These are phyloP conservation scores for Glossophaga mutica DNA, from an alignment of 2,797 vertebrate species.

Conservation along the genomic window DNA sequence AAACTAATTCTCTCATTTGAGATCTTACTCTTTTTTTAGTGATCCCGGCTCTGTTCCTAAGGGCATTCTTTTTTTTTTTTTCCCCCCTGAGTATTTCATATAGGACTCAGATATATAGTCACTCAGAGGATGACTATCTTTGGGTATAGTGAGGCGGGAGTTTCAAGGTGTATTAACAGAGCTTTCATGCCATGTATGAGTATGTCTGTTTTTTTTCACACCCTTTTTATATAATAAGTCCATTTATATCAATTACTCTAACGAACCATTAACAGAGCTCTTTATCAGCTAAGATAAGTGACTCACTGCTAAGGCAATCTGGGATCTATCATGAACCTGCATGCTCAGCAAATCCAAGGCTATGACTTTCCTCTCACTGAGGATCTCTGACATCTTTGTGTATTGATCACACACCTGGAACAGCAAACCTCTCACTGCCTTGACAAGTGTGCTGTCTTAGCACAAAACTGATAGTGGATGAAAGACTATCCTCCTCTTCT, in stretches of 20 bases:
- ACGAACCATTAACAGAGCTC: background rate
- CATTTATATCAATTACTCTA: background rate
- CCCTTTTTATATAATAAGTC: background rate
- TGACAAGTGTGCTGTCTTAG: constrained; percentile 51
- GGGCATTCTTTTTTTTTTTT: background rate
- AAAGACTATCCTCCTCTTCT: background rate
- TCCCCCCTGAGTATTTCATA: background rate
- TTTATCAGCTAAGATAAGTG: background rate
- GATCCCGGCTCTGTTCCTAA: background rate
- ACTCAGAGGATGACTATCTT: background rate
- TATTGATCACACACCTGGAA: constrained; percentile 17
- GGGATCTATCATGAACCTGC: background rate
- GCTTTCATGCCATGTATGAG: background rate
- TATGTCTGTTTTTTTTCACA: background rate
- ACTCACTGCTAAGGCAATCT: background rate
- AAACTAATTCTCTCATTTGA: background rate
- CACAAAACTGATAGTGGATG: constrained; percentile 13
- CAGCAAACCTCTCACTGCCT: background rate
- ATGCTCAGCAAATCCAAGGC: background rate
- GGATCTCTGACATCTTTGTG: background rate
- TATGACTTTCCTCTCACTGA: background rate
- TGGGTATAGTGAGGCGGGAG: background rate
- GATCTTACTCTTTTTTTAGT: background rate
- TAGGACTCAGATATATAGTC: background rate
- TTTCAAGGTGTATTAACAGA: background rate